phyloP scores from a whole-genome alignment of 2,797 vertebrate genomes.

The Sebastes hubbsi region DNA sequence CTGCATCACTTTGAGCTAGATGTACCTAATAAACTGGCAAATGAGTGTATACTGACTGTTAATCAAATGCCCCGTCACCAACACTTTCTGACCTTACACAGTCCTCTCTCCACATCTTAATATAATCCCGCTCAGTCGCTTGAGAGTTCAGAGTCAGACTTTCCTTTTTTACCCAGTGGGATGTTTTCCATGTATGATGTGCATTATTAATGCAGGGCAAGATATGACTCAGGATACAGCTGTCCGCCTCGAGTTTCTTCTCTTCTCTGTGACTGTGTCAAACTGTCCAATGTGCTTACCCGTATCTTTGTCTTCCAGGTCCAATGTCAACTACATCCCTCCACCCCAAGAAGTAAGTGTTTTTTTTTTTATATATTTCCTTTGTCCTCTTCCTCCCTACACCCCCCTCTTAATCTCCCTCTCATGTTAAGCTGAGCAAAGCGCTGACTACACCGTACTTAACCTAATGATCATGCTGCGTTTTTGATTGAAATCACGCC shows the following conservation, averaged over 20 bases:
- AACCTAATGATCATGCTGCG: neutral
- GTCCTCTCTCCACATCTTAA: neutral
- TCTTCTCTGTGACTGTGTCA: slow-evolving; percentile 37
- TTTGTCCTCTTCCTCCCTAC: neutral
- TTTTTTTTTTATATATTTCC: neutral
- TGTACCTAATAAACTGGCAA: neutral
- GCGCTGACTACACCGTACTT: slow-evolving; percentile 20
- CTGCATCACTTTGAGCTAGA: neutral
- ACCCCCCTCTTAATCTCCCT: too few relatives aligned
- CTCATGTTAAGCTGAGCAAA: neutral
- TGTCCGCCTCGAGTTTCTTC: slow-evolving; percentile 34
- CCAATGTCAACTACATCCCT: slow-evolving; percentile 80
- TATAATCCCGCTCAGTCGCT: neutral
- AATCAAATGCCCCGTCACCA: neutral
- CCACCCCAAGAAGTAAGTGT: slow-evolving; percentile 82
- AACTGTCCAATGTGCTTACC: slow-evolving; percentile 44
- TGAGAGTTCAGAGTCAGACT: too few relatives aligned
- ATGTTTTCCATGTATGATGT: slow-evolving; percentile 42
- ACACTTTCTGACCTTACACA: neutral
- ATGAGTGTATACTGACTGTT: neutral
- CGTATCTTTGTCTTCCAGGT: slow-evolving; percentile 71
- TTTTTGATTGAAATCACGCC: neutral
- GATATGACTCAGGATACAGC: slow-evolving; percentile 60
- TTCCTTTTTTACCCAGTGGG: slow-evolving; percentile 8
- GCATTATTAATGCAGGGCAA: slow-evolving; percentile 55